phyloP scores from a whole-genome alignment of 2,113 vertebrate species.

The Barnardius zonarius region DNA sequence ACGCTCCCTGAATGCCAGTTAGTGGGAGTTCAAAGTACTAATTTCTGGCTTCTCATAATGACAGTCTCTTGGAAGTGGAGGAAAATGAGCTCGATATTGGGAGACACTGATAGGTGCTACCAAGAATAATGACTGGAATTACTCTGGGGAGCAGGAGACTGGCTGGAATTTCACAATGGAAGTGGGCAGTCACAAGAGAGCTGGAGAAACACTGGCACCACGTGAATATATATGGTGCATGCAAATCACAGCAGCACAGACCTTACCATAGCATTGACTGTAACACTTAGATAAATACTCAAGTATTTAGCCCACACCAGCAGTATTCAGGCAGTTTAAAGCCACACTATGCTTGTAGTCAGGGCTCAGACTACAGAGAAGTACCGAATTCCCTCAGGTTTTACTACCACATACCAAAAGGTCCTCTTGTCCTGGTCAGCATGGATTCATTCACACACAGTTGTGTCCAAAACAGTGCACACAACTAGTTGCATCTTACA shows the following conservation, averaged over 20 bases:
- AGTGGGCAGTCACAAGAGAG: fast-evolving
- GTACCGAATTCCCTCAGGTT: neutral
- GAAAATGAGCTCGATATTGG: neutral
- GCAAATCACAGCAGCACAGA: neutral
- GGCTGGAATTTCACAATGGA: neutral
- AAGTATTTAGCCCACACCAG: neutral
- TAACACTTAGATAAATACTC: neutral
- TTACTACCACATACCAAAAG: neutral
- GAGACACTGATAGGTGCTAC: neutral
- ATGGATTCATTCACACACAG: neutral
- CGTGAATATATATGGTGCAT: fast-evolving
- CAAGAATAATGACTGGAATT: neutral
- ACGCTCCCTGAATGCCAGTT: neutral
- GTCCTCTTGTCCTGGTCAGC: neutral
- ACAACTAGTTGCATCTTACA: neutral
- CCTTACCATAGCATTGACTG: neutral
- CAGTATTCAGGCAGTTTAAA: neutral
- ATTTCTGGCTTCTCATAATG: neutral
- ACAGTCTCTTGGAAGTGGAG: neutral
- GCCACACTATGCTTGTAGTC: neutral
- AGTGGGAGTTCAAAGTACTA: neutral
- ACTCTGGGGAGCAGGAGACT: neutral
- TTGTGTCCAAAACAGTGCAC: neutral
- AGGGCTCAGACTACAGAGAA: neutral
- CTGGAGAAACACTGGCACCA: neutral